Base-by-base conservation (phyloP, 2,797 vertebrate species). In the Nasua narica region DNA sequence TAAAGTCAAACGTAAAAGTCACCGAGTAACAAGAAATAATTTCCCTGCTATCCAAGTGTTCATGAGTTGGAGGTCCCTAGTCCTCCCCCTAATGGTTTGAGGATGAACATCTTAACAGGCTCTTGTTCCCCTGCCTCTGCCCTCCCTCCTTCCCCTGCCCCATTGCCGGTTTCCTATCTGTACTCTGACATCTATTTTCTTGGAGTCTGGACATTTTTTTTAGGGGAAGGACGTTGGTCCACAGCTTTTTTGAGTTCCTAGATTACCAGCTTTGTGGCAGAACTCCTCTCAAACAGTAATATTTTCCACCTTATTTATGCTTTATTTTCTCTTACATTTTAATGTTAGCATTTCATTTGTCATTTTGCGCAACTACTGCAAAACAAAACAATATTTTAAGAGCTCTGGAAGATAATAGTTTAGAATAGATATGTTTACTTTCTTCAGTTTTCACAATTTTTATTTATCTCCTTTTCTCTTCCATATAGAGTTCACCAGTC, bases 1-100 rank as follows among this genome's bases (percentile, higher is more conserved):
- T 92, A 76, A 76, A 95, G 23, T 79, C 76, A 88, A 77, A 77
- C 92, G 46, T 4, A 58, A 90, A 96, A 93, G 46, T 82, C 50
- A 77, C 29, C 93, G 25, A 23, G 46, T 87, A 90, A 50, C 43
- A 11, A 43, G 35, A 87, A 84, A 62, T 95, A 69, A n/a, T 90
- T 84, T 74, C 58, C 19, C 62, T 89, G 46, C 32, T 72, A 32
- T 86, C 54, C 50, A 48, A 50, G 5, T 82, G 10, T 25, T 74
- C 52, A 21, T 76, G 37, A 13, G 25, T 27, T 85, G 35, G 83
- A 81, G 16, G 27, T 78, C 95, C 25, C 43, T 72, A 32, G 52
- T 14, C 79, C 19, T 48, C 4, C 48, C 87, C 37, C 19, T 21
- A 60, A 43, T 87, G 25, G 46, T 91, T 69, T 90, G 67, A 60